Conservation (phyloP, 2,113 vertebrate species). For the Apodemus sylvaticus region DNA sequence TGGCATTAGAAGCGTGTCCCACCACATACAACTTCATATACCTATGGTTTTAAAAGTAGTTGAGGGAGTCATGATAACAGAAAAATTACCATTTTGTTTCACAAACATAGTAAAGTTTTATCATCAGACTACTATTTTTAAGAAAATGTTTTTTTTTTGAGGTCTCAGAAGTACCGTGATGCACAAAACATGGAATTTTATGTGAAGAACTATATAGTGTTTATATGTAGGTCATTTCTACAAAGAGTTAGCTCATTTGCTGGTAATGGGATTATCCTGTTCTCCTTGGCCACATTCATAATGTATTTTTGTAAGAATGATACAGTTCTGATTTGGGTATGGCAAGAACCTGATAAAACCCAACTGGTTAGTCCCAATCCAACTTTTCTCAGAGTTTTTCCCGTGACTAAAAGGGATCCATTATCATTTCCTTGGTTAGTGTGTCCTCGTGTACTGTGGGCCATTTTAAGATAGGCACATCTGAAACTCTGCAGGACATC, state of each 20-base stretch:
- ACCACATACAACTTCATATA: not conserved
- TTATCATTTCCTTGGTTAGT: constrained; percentile 56
- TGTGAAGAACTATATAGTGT: not conserved
- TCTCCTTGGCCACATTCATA: not conserved
- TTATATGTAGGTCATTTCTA: not conserved
- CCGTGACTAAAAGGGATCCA: constrained; percentile 46
- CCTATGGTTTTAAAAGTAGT: not conserved
- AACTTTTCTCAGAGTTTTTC: constrained; percentile 57
- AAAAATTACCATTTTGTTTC: constrained; percentile 21
- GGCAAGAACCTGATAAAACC: not conserved
- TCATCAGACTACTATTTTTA: not conserved
- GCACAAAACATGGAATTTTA: not conserved
- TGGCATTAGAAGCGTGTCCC: not conserved
- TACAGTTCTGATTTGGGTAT: not conserved
- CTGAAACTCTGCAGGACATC: constrained; percentile 38
- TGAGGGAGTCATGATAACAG: constrained; percentile 2
- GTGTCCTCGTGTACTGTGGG: not conserved
- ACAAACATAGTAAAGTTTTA: not conserved
- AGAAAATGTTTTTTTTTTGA: not conserved
- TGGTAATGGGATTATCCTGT: not conserved
- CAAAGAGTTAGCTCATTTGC: not conserved
- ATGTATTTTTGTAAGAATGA: constrained; percentile 35
- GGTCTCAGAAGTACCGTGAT: not conserved
- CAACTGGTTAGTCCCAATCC: not conserved
- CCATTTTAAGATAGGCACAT: constrained; percentile 36